Conservation (phyloP, 2,797 vertebrate species). For the Champsocephalus esox region DNA sequence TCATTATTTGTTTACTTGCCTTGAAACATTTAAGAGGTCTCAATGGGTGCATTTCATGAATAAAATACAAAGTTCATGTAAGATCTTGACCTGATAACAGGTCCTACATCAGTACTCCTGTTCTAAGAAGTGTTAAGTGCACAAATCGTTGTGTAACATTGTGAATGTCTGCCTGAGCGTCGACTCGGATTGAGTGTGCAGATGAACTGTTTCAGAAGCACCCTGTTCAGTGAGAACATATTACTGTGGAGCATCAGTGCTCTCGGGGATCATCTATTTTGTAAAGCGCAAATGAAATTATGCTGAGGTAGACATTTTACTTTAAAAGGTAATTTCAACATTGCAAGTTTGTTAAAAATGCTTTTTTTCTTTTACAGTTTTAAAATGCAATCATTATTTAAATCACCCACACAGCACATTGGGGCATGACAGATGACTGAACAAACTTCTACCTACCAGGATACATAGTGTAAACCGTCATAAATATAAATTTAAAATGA, state of each 20-base stretch:
- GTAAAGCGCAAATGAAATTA: neutral
- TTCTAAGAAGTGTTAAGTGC: conserved; percentile 25
- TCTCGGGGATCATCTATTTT: conserved; percentile 3
- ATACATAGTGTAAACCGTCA: neutral
- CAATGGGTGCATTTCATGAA: conserved; percentile 37
- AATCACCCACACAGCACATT: neutral
- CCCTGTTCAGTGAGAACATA: conserved; percentile 9
- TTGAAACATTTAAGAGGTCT: conserved; percentile 37
- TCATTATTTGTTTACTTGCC: conserved; percentile 33
- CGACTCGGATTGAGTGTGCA: conserved; percentile 52
- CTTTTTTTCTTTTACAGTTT: conserved; percentile 4
- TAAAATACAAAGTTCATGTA: conserved; percentile 30
- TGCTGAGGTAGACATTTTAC: conserved; percentile 20
- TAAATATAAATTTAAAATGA: neutral
- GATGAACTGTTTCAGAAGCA: conserved; percentile 23
- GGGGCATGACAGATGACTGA: neutral
- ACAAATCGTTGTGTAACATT: conserved; percentile 28
- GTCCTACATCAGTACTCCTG: conserved; percentile 29
- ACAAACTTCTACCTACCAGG: neutral
- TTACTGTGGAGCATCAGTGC: conserved; percentile 15
- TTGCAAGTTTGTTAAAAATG: neutral
- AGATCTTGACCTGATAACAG: conserved; percentile 36
- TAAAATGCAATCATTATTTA: neutral
- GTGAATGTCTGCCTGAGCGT: conserved; percentile 34
- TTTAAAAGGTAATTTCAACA: neutral